Conservation (phyloP, 1,140 invertebrate genomes). For the Aphelenchoides fujianensis region DNA sequence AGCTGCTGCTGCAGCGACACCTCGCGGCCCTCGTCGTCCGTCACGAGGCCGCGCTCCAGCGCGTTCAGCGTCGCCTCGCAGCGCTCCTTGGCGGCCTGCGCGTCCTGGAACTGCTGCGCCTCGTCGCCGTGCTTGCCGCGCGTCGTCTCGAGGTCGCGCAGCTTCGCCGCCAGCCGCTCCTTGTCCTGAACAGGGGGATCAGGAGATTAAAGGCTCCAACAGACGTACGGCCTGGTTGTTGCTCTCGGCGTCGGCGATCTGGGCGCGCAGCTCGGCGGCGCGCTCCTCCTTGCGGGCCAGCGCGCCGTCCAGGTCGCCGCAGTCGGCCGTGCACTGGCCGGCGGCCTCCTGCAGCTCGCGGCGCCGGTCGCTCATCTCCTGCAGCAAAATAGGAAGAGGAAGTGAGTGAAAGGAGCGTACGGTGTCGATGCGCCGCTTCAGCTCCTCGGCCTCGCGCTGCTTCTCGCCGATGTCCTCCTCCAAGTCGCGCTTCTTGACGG, state of each 20-base stretch:
- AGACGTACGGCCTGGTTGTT: background rate
- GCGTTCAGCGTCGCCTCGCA: slow-evolving; percentile 42
- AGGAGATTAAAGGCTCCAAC: slow-evolving; percentile 11
- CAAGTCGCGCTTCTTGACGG: background rate
- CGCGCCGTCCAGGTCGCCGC: slow-evolving; percentile 22
- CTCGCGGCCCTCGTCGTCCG: slow-evolving; percentile 46
- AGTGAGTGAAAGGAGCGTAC: background rate
- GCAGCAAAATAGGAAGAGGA: background rate
- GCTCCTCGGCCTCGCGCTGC: slow-evolving; percentile 14
- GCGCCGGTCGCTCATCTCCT: background rate
- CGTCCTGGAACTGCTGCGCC: slow-evolving; percentile 71
- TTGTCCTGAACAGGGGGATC: slow-evolving; percentile 38
- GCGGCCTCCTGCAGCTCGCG: background rate
- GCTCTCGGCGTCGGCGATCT: slow-evolving; percentile 15
- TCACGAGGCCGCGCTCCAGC: slow-evolving; percentile 43
- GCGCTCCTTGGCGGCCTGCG: slow-evolving; percentile 63
- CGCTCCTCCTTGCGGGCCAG: slow-evolving; percentile 4
- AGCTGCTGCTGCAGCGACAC: slow-evolving; percentile 31
- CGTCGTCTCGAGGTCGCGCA: slow-evolving; percentile 39
- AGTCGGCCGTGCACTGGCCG: slow-evolving; percentile 23
- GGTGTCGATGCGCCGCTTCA: slow-evolving; percentile 29
- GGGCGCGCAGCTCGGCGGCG: background rate
- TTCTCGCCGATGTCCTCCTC: slow-evolving; percentile 22
- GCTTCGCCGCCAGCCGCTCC: slow-evolving; percentile 39
- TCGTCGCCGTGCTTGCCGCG: slow-evolving; percentile 39